These are phyloP conservation scores for Monomorium pharaonis DNA, from an alignment of 1,140 invertebrate genomes.

Conservation along the genomic window DNA sequence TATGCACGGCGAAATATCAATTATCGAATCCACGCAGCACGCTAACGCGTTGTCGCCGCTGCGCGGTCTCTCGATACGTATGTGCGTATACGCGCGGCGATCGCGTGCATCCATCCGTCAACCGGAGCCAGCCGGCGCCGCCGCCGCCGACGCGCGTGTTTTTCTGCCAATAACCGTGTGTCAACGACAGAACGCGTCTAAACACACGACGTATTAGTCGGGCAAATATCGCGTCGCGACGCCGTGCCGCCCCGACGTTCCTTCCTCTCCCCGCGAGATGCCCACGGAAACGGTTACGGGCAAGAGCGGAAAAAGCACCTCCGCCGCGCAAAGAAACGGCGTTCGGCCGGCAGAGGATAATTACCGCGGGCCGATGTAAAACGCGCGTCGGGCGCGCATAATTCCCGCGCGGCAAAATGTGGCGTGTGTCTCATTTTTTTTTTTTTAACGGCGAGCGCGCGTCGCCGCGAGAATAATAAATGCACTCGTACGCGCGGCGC, in stretches of 20 bases:
- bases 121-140: not conserved
- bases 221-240: not conserved
- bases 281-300: too few species aligned
- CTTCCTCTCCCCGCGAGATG: not conserved
- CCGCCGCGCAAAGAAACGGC: not conserved
- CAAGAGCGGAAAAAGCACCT: too few species aligned
- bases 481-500: not conserved
- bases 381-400: not conserved
- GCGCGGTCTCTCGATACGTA: too few species aligned
- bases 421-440: slow-evolving; percentile 7
- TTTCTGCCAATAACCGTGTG: slow-evolving; percentile 52
- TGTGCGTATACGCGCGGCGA: not conserved
- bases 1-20: slow-evolving; percentile 43
- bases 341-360: not conserved
- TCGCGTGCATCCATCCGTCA: slow-evolving; percentile 25
- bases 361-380: not conserved
- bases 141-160: not conserved
- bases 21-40: slow-evolving; percentile 22
- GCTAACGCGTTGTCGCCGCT: not conserved
- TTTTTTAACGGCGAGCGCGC: slow-evolving; percentile 11
- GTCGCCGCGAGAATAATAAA: slow-evolving; percentile 40
- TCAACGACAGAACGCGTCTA: slow-evolving; percentile 30
- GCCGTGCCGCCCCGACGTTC: not conserved
- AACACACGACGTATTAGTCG: slow-evolving; percentile 32
- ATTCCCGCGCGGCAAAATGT: not conserved